phyloP scores from a whole-genome alignment of 2,888 invertebrate genomes.

The Theristus sp. region DNA sequence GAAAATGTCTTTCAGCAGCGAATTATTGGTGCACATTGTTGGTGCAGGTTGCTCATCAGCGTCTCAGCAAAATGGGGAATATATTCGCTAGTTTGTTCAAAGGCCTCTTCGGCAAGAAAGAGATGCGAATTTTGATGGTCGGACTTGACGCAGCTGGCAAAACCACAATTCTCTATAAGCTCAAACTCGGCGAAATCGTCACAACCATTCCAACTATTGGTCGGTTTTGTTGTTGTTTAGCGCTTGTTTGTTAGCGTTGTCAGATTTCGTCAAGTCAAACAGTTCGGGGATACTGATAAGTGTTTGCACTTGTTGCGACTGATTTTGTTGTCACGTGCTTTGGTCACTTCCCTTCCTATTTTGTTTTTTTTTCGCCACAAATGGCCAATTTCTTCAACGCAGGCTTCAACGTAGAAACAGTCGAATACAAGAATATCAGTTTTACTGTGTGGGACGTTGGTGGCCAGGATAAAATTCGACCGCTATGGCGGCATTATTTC shows the following conservation, averaged over 20 bases:
- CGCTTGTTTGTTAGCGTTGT: too few relatives aligned
- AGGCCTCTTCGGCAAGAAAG: conserved; percentile 98
- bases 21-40: too few relatives aligned
- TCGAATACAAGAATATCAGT: conserved; percentile 97
- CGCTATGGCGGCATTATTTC: conserved; percentile 93
- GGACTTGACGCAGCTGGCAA: conserved; percentile 98
- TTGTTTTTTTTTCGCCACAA: too few relatives aligned
- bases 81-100: conserved; percentile 90
- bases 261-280: too few relatives aligned
- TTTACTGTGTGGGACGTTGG: conserved; percentile 96
- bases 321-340: too few relatives aligned
- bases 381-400: too few relatives aligned
- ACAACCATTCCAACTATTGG: conserved; percentile 99
- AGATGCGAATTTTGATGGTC: conserved; percentile 99
- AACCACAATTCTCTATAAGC: conserved; percentile 98
- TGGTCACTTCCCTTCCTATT: too few relatives aligned
- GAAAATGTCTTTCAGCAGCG: too few relatives aligned
- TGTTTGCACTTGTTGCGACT: too few relatives aligned
- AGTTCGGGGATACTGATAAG: too few relatives aligned
- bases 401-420: conserved; percentile 96
- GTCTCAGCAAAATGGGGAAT: conserved; percentile 68
- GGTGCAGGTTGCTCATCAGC: too few relatives aligned
- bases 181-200: conserved; percentile 99
- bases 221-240: conserved; percentile 36
- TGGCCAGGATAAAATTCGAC: conserved; percentile 92